A percentile compares a stretch with the other conserved stretches of the same genome.
These are phyloP conservation scores for Huso huso DNA, from an alignment of 2,797 vertebrate species.

Conservation along the genomic window DNA sequence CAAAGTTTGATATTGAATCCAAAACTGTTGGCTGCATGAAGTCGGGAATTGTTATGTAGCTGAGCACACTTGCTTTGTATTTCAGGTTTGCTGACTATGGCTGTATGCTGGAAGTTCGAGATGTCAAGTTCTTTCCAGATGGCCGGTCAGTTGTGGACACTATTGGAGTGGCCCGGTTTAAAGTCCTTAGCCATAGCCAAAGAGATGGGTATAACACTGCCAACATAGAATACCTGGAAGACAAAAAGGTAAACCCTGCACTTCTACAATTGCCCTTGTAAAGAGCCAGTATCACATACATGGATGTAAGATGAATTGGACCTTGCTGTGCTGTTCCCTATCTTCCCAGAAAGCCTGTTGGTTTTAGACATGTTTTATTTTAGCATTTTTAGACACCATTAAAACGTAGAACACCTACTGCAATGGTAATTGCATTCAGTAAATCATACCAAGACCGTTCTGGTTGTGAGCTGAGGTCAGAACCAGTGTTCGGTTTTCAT, in stretches of 20 bases:
- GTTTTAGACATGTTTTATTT: too few relatives aligned
- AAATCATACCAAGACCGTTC: too few relatives aligned
- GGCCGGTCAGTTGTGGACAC: conserved; percentile 84
- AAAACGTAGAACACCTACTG: too few relatives aligned
- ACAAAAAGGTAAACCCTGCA: conserved; percentile 67
- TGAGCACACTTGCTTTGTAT: background rate
- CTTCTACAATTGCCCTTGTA: background rate
- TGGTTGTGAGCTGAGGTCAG: too few relatives aligned
- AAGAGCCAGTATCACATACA: background rate
- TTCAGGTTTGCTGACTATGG: conserved; percentile 78
- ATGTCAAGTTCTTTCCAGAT: conserved; percentile 85
- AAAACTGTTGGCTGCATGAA: too few relatives aligned
- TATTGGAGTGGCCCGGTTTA: conserved; percentile 76
- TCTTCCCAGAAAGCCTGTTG: too few relatives aligned
- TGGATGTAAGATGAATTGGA: background rate
- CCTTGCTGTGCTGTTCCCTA: too few relatives aligned
- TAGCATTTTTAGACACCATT: too few relatives aligned
- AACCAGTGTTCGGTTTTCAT: too few relatives aligned
- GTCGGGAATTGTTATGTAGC: background rate
- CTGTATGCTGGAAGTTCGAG: conserved; percentile 86
- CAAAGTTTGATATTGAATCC: too few relatives aligned
- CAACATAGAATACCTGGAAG: conserved; percentile 85
- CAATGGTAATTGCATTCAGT: too few relatives aligned
- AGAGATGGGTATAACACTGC: conserved; percentile 87
- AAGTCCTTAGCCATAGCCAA: conserved; percentile 78